These are phyloP conservation scores for Oryzias sinensis DNA, from an alignment of 2,797 vertebrate species.

Conservation along the genomic window DNA sequence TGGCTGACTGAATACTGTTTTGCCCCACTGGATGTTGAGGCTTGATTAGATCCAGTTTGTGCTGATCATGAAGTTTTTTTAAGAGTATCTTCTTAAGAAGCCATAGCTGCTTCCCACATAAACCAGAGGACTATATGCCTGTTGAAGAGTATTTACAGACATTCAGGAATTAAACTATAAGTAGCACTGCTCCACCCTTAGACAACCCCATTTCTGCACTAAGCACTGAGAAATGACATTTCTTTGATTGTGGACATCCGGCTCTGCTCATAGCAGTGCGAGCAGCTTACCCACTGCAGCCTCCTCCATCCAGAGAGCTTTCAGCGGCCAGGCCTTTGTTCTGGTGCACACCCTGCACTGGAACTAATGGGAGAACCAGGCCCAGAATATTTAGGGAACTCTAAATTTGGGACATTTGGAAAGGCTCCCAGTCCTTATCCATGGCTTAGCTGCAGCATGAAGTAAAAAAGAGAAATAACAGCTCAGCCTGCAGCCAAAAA, in stretches of 20 bases:
- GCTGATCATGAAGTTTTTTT: background rate
- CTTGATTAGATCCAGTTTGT: background rate
- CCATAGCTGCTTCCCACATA: background rate
- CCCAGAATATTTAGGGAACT: conserved; percentile 42
- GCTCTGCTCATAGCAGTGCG: conserved; percentile 22
- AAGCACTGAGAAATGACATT: conserved; percentile 10
- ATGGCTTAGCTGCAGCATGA: conserved; percentile 28
- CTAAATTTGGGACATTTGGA: conserved; percentile 62
- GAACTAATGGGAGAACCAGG: conserved; percentile 46
- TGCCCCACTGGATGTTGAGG: background rate
- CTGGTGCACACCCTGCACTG: conserved; percentile 21
- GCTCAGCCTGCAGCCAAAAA: conserved; percentile 38
- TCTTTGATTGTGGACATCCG: conserved; percentile 44
- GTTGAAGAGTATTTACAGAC: background rate
- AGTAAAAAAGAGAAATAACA: conserved; percentile 13
- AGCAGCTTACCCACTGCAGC: conserved; percentile 24
- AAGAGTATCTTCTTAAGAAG: conserved; percentile 9
- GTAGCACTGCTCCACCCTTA: background rate
- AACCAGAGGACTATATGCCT: conserved; percentile 7
- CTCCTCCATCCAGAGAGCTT: conserved; percentile 42
- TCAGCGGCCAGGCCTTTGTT: conserved; percentile 58
- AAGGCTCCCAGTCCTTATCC: conserved; percentile 51
- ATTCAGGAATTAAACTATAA: background rate
- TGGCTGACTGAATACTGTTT: no score
- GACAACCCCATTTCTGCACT: conserved; percentile 11